These are phyloP conservation scores for Pterostichus madidus DNA, from an alignment of 2,888 invertebrate species.

Conservation along the genomic window DNA sequence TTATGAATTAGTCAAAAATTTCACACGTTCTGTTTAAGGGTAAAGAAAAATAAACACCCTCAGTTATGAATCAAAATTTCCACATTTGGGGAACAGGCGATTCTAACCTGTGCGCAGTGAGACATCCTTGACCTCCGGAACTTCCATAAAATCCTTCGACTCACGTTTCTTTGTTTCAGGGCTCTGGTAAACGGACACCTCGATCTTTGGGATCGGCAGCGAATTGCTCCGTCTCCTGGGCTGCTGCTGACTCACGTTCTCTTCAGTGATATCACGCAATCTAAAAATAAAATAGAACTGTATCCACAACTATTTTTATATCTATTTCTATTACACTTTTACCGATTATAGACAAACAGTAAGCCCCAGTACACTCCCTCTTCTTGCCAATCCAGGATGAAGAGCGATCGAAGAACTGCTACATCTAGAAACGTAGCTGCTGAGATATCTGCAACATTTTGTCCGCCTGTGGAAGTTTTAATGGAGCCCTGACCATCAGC, in stretches of 20 bases:
- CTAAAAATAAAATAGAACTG: constrained; percentile 77
- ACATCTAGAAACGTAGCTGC: constrained; percentile 98
- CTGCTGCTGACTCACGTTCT: constrained; percentile 86
- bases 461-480: constrained; percentile 70
- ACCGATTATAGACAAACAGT: constrained; percentile 94
- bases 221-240: constrained; percentile 95
- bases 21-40: constrained; percentile 63
- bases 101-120: constrained; percentile 81
- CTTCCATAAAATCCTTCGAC: constrained; percentile 88
- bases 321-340: constrained; percentile 58
- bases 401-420: constrained; percentile 95
- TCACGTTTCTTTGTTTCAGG: constrained; percentile 84
- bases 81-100: constrained; percentile 61
- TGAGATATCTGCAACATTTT: constrained; percentile 80
- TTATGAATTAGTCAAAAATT: constrained; percentile 55
- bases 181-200: constrained; percentile 91
- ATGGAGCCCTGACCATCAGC: constrained; percentile 71
- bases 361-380: constrained; percentile 99
- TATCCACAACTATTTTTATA: neutral
- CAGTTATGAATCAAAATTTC: constrained; percentile 52
- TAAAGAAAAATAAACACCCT: constrained; percentile 60
- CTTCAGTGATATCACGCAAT: constrained; percentile 92
- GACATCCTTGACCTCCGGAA: constrained; percentile 86
- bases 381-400: constrained; percentile 98
- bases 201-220: constrained; percentile 94